These are phyloP conservation scores for Drosophila erecta DNA, from an alignment of 1,140 invertebrate genomes.

Conservation along the genomic window DNA sequence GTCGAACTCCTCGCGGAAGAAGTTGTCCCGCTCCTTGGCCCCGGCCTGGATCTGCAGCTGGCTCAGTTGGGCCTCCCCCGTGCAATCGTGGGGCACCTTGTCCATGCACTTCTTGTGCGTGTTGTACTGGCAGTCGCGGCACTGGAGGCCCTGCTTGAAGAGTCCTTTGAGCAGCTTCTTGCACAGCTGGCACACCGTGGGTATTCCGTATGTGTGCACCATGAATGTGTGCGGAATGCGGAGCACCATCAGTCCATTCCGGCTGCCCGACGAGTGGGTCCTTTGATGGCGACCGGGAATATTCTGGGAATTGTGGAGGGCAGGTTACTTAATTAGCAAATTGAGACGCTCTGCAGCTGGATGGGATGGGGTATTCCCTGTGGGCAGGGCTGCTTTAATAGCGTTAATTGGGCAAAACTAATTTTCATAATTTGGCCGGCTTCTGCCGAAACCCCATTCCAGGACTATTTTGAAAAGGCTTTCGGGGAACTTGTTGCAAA, in stretches of 20 bases:
- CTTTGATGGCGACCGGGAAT: slow-evolving; percentile 84
- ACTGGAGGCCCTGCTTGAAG: slow-evolving; percentile 98
- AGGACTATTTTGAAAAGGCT: not conserved
- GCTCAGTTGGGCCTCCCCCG: slow-evolving; percentile 88
- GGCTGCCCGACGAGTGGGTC: slow-evolving; percentile 90
- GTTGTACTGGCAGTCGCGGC: slow-evolving; percentile 99
- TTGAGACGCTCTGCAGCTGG: not conserved
- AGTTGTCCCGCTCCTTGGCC: slow-evolving; percentile 87
- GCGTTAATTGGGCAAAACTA: slow-evolving; percentile 13
- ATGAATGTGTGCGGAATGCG: slow-evolving; percentile 97
- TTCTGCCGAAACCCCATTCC: not conserved
- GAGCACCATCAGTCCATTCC: slow-evolving; percentile 85
- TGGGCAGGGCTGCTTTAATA: slow-evolving; percentile 1
- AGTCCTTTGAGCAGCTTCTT: slow-evolving; percentile 97
- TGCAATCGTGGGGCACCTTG: slow-evolving; percentile 97
- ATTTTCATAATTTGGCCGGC: slow-evolving; percentile 10
- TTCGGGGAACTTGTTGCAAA: no score
- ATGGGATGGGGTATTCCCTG: not conserved
- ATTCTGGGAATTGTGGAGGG: slow-evolving; percentile 35
- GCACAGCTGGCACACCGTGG: slow-evolving; percentile 98
- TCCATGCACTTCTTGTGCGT: slow-evolving; percentile 98
- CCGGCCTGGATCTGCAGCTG: slow-evolving; percentile 81
- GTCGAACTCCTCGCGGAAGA: slow-evolving; percentile 88
- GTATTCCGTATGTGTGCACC: slow-evolving; percentile 96
- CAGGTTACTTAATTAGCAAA: slow-evolving; percentile 19